These are phyloP conservation scores for Pseudomyrmex gracilis DNA, from an alignment of 1,140 invertebrate species.

Conservation along the genomic window DNA sequence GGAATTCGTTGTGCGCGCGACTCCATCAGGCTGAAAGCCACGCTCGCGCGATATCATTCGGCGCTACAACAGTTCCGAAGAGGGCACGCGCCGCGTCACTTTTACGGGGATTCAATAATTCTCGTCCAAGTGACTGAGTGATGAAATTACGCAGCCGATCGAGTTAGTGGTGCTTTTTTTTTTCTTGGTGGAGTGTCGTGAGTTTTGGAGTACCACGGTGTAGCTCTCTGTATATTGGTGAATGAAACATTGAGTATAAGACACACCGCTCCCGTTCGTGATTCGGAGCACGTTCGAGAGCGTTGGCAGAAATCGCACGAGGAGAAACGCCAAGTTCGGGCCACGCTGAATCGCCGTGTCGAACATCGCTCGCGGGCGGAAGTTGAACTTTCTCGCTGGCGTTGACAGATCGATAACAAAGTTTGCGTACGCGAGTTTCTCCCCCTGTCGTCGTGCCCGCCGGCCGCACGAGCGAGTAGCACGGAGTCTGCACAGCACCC, in stretches of 20 bases:
- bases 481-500: slow-evolving; percentile 39
- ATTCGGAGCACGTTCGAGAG: slow-evolving; percentile 24
- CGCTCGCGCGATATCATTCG: slow-evolving; percentile 16
- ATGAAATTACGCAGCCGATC: slow-evolving; percentile 31
- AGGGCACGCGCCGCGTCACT: background rate
- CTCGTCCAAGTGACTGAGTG: slow-evolving; percentile 32
- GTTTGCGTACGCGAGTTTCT: slow-evolving; percentile 72
- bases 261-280: background rate
- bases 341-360: slow-evolving; percentile 48
- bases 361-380: slow-evolving; percentile 69
- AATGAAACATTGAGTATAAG: slow-evolving; percentile 8
- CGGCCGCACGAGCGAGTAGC: slow-evolving; percentile 33
- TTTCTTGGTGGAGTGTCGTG: slow-evolving; percentile 47
- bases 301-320: slow-evolving; percentile 4
- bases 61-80: background rate
- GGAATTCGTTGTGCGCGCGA: slow-evolving; percentile 43
- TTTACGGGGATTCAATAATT: background rate
- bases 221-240: background rate
- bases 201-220: background rate
- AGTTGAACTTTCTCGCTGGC: slow-evolving; percentile 76
- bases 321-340: background rate
- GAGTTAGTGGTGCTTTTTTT: slow-evolving; percentile 23
- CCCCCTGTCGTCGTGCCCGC: slow-evolving; percentile 56
- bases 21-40: slow-evolving; percentile 21
- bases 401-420: slow-evolving; percentile 80